Evolutionary conservation across 2,113 vertebrate genomes (phyloP).

Genomic region (Rhea pennata): DNA sequence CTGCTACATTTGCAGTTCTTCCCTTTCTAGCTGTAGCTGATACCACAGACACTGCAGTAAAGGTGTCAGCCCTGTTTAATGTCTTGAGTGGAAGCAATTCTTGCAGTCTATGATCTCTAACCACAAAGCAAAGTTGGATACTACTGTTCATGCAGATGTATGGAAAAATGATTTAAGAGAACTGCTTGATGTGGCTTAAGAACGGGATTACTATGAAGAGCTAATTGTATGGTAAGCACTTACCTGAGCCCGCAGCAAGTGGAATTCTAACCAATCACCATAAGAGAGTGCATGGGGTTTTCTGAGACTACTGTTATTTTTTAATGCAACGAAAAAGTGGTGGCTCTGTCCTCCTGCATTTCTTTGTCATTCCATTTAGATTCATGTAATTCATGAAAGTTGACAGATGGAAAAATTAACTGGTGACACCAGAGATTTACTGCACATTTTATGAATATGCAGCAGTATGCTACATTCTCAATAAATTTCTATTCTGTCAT

Average conservation of each 20-base stretch:
- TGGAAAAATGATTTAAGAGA: background rate
- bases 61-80: background rate
- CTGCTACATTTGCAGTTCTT: background rate
- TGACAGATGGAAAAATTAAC: slow-evolving; percentile 1
- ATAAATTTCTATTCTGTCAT: background rate
- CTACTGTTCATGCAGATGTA: background rate
- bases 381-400: background rate
- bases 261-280: background rate
- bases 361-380: background rate
- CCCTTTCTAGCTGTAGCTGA: background rate
- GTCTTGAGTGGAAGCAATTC: background rate
- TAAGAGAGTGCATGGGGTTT: background rate
- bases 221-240: background rate
- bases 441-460: background rate
- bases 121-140: background rate
- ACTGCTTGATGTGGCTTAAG: background rate
- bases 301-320: background rate
- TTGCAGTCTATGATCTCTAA: background rate
- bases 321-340: background rate
- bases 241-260: background rate
- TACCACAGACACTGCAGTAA: background rate
- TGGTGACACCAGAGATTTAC: background rate
- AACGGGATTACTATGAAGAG: background rate
- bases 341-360: background rate
- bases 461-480: background rate